Evolutionary conservation across 2,888 invertebrate genomes (phyloP), one percentile per base, ranked within the genome.

Genomic region (Villa cingulata): DNA sequence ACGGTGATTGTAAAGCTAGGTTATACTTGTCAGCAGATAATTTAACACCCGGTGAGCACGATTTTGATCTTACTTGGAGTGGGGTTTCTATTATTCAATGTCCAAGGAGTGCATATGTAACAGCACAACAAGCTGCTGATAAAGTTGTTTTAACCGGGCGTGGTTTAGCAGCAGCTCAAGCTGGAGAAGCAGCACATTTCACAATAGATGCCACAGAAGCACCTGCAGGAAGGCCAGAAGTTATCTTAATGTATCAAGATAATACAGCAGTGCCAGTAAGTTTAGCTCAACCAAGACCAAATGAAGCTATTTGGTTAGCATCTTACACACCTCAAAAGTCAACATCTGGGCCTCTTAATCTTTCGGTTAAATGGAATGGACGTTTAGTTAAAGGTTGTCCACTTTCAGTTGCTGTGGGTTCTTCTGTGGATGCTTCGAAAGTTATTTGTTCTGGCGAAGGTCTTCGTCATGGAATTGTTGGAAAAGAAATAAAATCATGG

Each of bases 391-490:
- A 84, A 70, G 85, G 95, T 18, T 95, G 95, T 58, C 97, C 96
- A 1, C 69, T 87, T 16, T 83, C 86, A 50, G 85, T 89, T 46
- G 81, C 78, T 53, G 87, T 88, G 14, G 70, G 71, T 27, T 72
- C 73, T 12, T 71, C 71, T 0, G 72, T 73, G 54, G 80, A 81
- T 61, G 78, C 81, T 10, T 73, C 78, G 0, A 77, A 83, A 59
- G 89, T 91, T 1, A 80, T 91, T 43, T 94, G 95, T 61, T 88
- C 90, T 0, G 95, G 95, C 14, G 92, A 95, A 57, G 95, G 95
- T 1, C 74, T 98, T 37, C 81, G 88, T 17, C 86, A 88, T 57
- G 97, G 96, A 39, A 86, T 95, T 45, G 86, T 97, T 16, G 96
- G 95, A n/a, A 81, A 89, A 54, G 95, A 96, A 66, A 89, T 97